phyloP scores from a whole-genome alignment of 2,888 invertebrate genomes.

The Lithophane leautieri region DNA sequence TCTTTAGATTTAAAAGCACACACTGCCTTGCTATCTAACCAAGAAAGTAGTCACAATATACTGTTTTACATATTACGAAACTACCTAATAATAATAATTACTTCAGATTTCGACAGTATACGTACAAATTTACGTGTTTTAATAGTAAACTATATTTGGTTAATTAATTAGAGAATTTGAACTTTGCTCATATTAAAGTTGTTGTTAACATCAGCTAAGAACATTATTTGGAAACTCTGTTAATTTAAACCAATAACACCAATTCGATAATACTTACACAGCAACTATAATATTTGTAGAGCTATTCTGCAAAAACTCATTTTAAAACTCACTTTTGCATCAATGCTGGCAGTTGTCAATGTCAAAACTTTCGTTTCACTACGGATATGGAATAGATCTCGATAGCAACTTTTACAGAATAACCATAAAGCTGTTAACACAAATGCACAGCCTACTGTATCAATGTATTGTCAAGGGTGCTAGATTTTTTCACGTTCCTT shows the following conservation, averaged over 20 bases:
- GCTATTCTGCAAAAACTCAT: neutral
- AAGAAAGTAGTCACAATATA: neutral
- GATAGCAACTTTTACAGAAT: constrained; percentile 31
- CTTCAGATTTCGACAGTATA: neutral
- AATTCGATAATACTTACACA: neutral
- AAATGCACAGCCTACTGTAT: neutral
- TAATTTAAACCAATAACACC: constrained; percentile 4
- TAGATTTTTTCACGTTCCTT: neutral
- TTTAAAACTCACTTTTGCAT: constrained; percentile 3
- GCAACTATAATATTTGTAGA: neutral
- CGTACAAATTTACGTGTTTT: neutral
- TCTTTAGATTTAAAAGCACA: neutral
- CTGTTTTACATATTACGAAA: neutral
- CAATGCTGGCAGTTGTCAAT: constrained; percentile 14
- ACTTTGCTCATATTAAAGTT: constrained; percentile 46
- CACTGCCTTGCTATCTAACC: neutral
- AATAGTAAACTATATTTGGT: constrained; percentile 35
- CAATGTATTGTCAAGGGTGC: neutral
- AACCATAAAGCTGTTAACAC: neutral
- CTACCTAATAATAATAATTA: neutral
- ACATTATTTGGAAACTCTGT: constrained; percentile 27
- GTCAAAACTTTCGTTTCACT: constrained; percentile 17
- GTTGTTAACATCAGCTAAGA: constrained; percentile 35
- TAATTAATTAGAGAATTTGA: constrained; percentile 39
- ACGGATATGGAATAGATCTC: neutral